These are phyloP conservation scores for Drosophila cracens DNA, from an alignment of 2,888 invertebrate species.

Conservation along the genomic window DNA sequence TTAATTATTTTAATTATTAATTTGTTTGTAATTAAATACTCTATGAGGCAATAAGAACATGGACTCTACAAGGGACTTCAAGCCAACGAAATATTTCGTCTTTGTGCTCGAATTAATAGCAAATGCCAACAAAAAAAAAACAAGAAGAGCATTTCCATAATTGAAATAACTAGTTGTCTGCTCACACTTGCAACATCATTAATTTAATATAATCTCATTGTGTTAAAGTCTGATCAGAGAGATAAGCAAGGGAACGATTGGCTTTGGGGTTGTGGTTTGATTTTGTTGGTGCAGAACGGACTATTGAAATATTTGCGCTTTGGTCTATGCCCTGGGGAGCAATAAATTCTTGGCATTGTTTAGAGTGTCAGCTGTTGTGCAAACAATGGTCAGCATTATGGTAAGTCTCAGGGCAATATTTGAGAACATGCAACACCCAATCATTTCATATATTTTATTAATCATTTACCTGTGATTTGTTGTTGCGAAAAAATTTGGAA, in stretches of 20 bases:
- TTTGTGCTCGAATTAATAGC: not conserved
- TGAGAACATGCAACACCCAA: conserved; percentile 8
- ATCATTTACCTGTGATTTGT: conserved; percentile 34
- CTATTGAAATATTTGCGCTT: conserved; percentile 15
- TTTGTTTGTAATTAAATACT: not conserved
- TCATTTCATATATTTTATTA: not conserved
- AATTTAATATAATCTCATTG: conserved; percentile 20
- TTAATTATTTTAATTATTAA: not conserved
- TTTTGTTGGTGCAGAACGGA: conserved; percentile 17
- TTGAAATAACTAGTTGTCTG: conserved; percentile 2
- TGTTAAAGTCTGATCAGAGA: not conserved
- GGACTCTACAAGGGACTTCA: not conserved
- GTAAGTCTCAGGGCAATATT: conserved; percentile 1
- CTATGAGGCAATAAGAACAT: not conserved
- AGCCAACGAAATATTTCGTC: not conserved
- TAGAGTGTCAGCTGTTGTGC: conserved; percentile 15
- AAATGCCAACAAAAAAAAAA: not conserved
- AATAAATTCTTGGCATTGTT: conserved; percentile 40
- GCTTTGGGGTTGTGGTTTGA: not conserved
- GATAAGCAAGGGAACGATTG: not conserved
- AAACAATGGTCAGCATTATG: conserved; percentile 22
- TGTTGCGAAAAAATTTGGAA: not conserved
- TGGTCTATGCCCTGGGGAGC: conserved; percentile 18
- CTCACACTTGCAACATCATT: conserved; percentile 19
- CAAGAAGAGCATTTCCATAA: not conserved